Evolutionary conservation across 2,797 vertebrate genomes (phyloP), one percentile per base, ranked within the genome.

Genomic region (Sebastes matsubarae): DNA sequence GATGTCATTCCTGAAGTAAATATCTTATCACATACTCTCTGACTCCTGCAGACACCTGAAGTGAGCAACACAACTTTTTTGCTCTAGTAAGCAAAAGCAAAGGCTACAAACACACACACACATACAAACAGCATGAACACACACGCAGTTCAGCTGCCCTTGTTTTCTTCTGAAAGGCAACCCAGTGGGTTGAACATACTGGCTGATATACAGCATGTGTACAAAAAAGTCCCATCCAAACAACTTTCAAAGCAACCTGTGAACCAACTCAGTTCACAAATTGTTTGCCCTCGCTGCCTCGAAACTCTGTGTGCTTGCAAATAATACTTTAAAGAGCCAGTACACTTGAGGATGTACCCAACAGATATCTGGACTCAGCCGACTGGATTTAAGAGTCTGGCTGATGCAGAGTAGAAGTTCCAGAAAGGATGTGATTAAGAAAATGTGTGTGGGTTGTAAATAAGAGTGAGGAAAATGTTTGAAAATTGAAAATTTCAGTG

Each of bases 241-340:
- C 79, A 77, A 36, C 55, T 66, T 87, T 89, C 77, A 84, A 81
- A 87, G 80, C 63, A 77, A 79, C 83, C 84, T 87, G 77, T 65
- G 65, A 87, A 88, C 77, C 75, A 80, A 60, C 76, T 85, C 72
- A 64, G 84, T 82, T 90, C 89, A 86, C 82, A 84, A 87, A 91
- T 84, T 84, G 78, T 89, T 88, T 80, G 84, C 72, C 84, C 77
- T 85, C 63, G 70, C 55, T 76, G 70, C 78, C 54, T 85, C 14
- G n/a, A 88, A 85, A 86, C 74, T 70, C 36, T 52, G 68, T 54
- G 73, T 63, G 78, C 68, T 77, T 81, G 50, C 83, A 89, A 80
- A 81, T 65, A 75, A 73, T 32, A 68, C 73, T 73, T 82, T 77
- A 65, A 65, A 80, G 69, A 82, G 77, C 59, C 66, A 66, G 36